phyloP scores from a whole-genome alignment of 2,113 vertebrate genomes.

The Pitta sordida region DNA sequence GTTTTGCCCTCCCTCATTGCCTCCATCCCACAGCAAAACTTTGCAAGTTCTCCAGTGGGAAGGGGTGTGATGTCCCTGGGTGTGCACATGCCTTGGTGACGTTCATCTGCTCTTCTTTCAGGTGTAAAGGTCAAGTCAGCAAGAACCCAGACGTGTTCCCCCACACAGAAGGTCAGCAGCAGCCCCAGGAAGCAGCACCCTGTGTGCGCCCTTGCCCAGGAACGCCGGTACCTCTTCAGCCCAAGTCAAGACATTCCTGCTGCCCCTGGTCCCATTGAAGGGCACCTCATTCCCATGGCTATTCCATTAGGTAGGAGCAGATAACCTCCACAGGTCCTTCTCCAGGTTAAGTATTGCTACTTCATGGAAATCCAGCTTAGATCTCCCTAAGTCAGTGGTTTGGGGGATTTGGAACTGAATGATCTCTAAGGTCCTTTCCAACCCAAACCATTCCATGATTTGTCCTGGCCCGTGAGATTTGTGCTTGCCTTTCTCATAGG shows the following conservation, averaged over 20 bases:
- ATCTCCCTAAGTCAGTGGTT: neutral
- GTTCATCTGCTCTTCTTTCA: slow-evolving; percentile 46
- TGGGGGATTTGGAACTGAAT: neutral
- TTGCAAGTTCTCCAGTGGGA: neutral
- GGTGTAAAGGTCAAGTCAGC: slow-evolving; percentile 87
- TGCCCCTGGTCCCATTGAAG: slow-evolving; percentile 63
- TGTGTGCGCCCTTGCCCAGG: neutral
- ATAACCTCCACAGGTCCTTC: neutral
- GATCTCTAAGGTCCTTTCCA: neutral
- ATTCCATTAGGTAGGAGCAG: slow-evolving; percentile 84
- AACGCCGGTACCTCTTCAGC: slow-evolving; percentile 70
- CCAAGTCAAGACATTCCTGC: slow-evolving; percentile 59
- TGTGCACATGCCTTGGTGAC: neutral
- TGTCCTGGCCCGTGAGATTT: neutral
- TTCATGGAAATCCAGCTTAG: neutral
- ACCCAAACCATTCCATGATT: neutral
- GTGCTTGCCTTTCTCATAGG: neutral
- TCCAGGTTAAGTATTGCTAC: neutral
- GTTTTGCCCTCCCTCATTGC: neutral
- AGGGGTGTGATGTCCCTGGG: neutral
- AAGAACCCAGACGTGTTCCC: slow-evolving; percentile 82
- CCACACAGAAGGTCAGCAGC: neutral
- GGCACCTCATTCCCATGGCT: slow-evolving; percentile 81
- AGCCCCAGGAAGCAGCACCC: neutral
- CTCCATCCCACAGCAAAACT: neutral